Percentiles rank a stretch among this genome's conserved stretches.
These are phyloP conservation scores for Anguilla anguilla DNA, from an alignment of 2,797 vertebrate genomes.

Conservation along the genomic window DNA sequence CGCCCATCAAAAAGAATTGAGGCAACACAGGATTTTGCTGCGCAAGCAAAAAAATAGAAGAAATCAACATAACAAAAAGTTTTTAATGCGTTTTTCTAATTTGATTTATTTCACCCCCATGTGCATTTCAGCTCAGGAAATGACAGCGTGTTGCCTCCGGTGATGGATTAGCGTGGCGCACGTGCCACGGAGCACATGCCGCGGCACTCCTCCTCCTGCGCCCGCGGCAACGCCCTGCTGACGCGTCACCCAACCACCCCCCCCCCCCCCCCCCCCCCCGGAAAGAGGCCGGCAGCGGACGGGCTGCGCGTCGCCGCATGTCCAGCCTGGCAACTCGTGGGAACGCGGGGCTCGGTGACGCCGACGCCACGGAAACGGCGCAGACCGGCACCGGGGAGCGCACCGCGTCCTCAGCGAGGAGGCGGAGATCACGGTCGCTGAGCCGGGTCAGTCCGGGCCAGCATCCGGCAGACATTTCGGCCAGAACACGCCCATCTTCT, in stretches of 20 bases:
- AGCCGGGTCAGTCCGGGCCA: not conserved
- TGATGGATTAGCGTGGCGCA: conserved; percentile 47
- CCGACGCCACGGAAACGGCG: not conserved
- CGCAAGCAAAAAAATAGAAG: not conserved
- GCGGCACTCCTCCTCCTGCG: not conserved
- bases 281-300: not conserved
- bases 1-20: not conserved
- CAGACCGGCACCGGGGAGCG: not conserved
- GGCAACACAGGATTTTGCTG: not conserved
- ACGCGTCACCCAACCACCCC: conserved; percentile 34
- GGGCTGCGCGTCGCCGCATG: conserved; percentile 8
- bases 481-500: not conserved
- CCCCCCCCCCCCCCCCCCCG: not conserved
- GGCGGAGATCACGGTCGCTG: not conserved
- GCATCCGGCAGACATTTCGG: not conserved
- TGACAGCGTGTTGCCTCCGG: conserved; percentile 33
- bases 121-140: not conserved
- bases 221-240: conserved; percentile 35
- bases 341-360: not conserved
- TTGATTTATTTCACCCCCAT: not conserved
- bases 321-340: not conserved
- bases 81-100: too few relatives aligned
- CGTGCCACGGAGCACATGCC: too few relatives aligned
- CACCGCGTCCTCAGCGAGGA: not conserved
- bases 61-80: not conserved